A percentile compares a stretch with the other conserved stretches of the same genome.
phyloP scores from a whole-genome alignment of 92 coral and sea anemone genomes.

The Anthopleura xanthogrammica region DNA sequence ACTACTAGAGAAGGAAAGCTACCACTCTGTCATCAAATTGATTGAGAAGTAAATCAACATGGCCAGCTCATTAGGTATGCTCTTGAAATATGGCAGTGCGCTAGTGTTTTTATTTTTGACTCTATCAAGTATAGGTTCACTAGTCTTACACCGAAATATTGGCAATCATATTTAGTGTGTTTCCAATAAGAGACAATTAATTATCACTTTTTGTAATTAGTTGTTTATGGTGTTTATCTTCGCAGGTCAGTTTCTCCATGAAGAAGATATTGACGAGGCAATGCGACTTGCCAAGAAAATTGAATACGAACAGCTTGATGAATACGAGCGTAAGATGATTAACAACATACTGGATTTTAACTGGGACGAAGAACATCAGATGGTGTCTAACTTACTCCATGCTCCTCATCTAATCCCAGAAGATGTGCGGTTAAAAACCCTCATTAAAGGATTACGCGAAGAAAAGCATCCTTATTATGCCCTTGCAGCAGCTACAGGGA shows the following conservation, averaged over 20 bases:
- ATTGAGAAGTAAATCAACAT: conserved; percentile 46
- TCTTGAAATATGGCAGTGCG: background rate
- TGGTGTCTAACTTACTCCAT: conserved; percentile 95
- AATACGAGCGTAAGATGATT: conserved; percentile 88
- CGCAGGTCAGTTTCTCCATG: conserved; percentile 91
- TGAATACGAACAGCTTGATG: conserved; percentile 58
- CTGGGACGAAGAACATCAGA: conserved; percentile 93
- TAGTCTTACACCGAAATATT: background rate
- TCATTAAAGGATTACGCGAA: conserved; percentile 85
- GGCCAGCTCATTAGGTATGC: conserved; percentile 99
- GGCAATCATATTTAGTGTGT: background rate
- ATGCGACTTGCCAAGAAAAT: conserved; percentile 84
- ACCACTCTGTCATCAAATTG: conserved; percentile 33
- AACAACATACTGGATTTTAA: conserved; percentile 81
- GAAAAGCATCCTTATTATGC: conserved; percentile 81
- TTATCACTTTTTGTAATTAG: conserved; percentile 65
- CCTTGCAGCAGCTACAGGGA: conserved; percentile 94
- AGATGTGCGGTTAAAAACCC: conserved; percentile 75
- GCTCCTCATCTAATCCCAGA: conserved; percentile 87
- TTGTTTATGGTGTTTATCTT: conserved; percentile 41
- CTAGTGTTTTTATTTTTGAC: background rate
- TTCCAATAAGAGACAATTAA: conserved; percentile 39
- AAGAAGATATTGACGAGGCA: conserved; percentile 95
- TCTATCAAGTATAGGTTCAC: conserved; percentile 16
- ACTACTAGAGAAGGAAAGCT: background rate